phyloP scores from a whole-genome alignment of 2,888 invertebrate species.

The Ormyrus pomaceus region DNA sequence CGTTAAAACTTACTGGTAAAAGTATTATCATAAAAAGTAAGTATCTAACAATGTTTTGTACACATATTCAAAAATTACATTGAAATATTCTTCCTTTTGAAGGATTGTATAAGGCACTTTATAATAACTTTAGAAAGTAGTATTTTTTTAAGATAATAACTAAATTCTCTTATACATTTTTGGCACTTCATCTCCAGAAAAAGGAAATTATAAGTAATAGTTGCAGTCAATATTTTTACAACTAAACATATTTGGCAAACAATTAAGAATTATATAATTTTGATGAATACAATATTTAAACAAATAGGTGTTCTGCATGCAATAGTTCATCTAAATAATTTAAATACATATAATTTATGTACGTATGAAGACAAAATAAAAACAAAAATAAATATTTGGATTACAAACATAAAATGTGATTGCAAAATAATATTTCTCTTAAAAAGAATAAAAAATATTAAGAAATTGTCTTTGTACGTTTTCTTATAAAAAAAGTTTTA shows the following conservation, averaged over 20 bases:
- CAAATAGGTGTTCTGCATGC: constrained; percentile 22
- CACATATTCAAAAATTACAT: constrained; percentile 46
- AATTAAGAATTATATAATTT: constrained; percentile 30
- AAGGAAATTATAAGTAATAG: constrained; percentile 43
- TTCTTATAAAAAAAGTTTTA: constrained; percentile 35
- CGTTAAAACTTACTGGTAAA: constrained; percentile 39
- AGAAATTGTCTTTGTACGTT: constrained; percentile 26
- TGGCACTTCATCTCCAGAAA: constrained; percentile 48
- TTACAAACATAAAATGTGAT: constrained; percentile 6
- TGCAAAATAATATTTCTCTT: constrained; percentile 24
- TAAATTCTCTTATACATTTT: constrained; percentile 50
- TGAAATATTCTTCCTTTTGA: constrained; percentile 27
- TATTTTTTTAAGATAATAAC: constrained; percentile 32
- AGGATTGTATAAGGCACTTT: constrained; percentile 50
- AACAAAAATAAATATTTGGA: constrained; percentile 21
- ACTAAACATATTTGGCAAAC: constrained; percentile 51
- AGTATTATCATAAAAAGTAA: constrained; percentile 38
- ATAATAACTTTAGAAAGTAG: constrained; percentile 51
- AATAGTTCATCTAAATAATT: constrained; percentile 26
- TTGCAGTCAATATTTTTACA: constrained; percentile 51
- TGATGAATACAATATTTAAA: constrained; percentile 40
- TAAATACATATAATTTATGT: constrained; percentile 28
- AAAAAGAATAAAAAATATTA: constrained; percentile 54
- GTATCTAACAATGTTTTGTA: constrained; percentile 52
- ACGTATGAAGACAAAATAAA: constrained; percentile 6